Evolutionary conservation across 2,797 vertebrate genomes (phyloP).

Genomic region (Gymnothorax reevesii): DNA sequence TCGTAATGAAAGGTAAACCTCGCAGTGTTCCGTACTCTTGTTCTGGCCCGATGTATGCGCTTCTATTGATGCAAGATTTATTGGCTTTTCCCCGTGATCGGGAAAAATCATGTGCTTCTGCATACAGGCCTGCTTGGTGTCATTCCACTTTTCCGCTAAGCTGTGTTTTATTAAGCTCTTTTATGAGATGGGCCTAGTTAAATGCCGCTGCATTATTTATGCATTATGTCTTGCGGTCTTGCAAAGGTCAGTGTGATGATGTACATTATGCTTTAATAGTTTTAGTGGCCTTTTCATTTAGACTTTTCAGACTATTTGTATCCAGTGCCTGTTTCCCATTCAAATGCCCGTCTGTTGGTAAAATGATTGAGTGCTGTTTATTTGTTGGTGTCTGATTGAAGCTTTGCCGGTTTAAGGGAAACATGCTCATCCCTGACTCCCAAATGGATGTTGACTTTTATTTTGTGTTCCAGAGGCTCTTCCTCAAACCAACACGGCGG

Average conservation of each 20-base stretch:
- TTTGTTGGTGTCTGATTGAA: neutral
- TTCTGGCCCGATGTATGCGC: neutral
- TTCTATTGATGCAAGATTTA: neutral
- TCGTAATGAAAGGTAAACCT: conserved; percentile 84
- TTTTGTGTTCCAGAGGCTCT: conserved; percentile 76
- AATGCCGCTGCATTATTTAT: neutral
- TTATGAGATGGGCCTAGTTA: neutral
- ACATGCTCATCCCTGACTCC: too few relatives aligned
- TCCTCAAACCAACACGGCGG: conserved; percentile 71
- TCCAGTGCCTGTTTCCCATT: neutral
- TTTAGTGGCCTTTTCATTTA: neutral
- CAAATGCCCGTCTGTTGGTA: neutral
- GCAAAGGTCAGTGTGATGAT: neutral
- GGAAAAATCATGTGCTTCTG: neutral
- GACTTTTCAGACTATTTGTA: neutral
- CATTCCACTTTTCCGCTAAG: neutral
- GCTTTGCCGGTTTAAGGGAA: neutral
- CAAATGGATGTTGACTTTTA: conserved; percentile 32
- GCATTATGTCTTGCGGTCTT: neutral
- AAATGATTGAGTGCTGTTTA: neutral
- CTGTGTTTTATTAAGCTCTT: neutral
- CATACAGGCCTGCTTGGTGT: neutral
- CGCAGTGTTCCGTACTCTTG: neutral
- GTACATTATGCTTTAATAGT: neutral
- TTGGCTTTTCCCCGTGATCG: neutral